Base-by-base conservation (phyloP, 2,888 invertebrate genomes). In the Drosophila mimica region DNA sequence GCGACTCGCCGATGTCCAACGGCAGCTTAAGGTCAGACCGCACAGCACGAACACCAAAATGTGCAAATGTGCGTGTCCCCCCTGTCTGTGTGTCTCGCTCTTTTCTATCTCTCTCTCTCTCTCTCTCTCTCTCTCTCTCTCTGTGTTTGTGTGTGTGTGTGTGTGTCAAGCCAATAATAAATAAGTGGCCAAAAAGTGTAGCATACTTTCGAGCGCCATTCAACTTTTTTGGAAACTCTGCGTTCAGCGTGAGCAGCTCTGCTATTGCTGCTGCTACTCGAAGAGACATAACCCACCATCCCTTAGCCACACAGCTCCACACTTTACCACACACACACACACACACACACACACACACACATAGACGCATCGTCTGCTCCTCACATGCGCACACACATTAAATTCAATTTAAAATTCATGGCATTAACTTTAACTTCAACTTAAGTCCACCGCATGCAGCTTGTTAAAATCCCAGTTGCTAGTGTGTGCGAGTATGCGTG, bases 361-460 rank as follows among this genome's bases (percentile, higher is more conserved):
- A 53, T 30, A 63, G 11, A n/a, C 43, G 49, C 49, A 30, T 9
- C 6, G 31, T 25, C 53, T 62, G 48, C 61, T 66, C 33, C 57
- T 70, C 53, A 65, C 64, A 70, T 71, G 65, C 67, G 49, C 66
- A 80, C 75, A 85, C 86, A 81, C 89, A 89, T 87, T 87, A 87
- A 89, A 87, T 87, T 87, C 89, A 87, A 87, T 87, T 87, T 89
- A 83, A 89, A 87, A 87, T 87, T 89, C 86, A 87, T 89, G 80
- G 88, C 83, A 89, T 87, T 87, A 89, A 87, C 88, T 89, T 89
- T 87, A 87, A 87, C 86, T 87, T 87, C 70, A 83, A 87, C 74
- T 87, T 84, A 87, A 87, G 86, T 88, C 89, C 83, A 81, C 81
- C 83, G 82, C 89, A 88, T 88, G 87, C 84, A 87, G 82, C 89